Conservation (phyloP, 2,888 invertebrate species). For the Drosophila subquinaria region DNA sequence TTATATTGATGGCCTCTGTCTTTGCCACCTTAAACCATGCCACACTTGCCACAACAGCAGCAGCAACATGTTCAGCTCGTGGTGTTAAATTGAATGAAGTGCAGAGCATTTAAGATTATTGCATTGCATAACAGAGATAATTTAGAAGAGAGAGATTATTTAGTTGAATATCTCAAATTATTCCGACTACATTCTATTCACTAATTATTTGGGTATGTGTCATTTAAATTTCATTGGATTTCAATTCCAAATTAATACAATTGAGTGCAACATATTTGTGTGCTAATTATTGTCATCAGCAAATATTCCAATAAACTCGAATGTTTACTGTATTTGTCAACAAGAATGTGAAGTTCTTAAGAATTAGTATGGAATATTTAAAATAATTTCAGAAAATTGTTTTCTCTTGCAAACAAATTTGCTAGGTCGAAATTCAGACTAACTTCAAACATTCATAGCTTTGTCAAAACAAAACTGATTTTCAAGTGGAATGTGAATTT, state of each 20-base stretch:
- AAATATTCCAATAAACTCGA: background rate
- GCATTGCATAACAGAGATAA: background rate
- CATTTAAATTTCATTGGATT: background rate
- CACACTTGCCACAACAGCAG: background rate
- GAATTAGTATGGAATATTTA: background rate
- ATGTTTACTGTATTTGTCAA: background rate
- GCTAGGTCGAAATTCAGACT: too few species aligned
- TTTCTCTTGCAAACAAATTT: too few species aligned
- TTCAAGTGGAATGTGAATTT: too few species aligned
- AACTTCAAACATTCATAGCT: too few species aligned
- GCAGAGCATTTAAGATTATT: constrained; percentile 29
- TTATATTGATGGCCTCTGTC: constrained; percentile 54
- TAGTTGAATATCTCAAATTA: background rate
- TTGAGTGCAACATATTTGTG: background rate
- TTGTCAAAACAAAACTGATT: too few species aligned
- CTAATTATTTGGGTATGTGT: constrained; percentile 3
- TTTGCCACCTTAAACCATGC: constrained; percentile 2
- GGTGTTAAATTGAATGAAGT: constrained; percentile 58
- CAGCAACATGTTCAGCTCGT: background rate
- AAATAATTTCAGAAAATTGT: too few species aligned
- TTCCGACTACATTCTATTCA: background rate
- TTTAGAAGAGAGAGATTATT: too few species aligned
- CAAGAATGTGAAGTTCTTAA: background rate
- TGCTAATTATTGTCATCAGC: background rate
- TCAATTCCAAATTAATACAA: background rate